phyloP scores from a whole-genome alignment of 2,888 invertebrate species.

The Coelopa pilipes region DNA sequence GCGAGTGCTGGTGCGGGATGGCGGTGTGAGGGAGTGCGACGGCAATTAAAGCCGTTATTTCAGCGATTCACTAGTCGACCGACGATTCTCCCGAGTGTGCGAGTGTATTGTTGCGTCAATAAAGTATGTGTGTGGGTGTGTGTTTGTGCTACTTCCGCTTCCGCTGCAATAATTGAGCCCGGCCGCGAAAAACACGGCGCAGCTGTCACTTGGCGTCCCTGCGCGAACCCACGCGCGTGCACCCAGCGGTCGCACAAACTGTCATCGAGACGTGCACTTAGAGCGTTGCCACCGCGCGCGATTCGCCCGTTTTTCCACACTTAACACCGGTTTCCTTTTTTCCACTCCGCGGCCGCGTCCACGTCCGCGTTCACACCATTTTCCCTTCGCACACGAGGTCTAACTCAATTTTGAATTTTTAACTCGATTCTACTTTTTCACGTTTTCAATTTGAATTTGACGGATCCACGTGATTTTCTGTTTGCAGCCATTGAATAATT shows the following conservation, averaged over 20 bases:
- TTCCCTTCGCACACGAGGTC: no score
- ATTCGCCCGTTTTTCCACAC: no score
- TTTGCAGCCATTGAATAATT: no score
- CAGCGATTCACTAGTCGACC: background rate
- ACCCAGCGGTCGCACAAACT: background rate
- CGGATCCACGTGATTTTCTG: no score
- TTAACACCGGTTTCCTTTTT: no score
- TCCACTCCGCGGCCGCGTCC: no score
- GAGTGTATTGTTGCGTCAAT: background rate
- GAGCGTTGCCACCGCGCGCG: no score
- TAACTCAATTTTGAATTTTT: no score
- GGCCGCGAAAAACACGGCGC: conserved; percentile 25
- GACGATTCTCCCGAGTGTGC: background rate
- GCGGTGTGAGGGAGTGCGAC: background rate
- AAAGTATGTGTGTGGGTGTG: conserved; percentile 1
- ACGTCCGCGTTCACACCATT: no score
- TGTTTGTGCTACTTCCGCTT: conserved; percentile 28
- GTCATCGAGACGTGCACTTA: no score
- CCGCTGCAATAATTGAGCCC: conserved; percentile 24
- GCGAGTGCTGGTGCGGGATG: background rate
- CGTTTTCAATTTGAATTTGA: no score
- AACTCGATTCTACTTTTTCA: no score
- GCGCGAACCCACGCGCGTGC: conserved; percentile 10
- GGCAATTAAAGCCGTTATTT: conserved; percentile 9
- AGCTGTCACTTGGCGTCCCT: conserved; percentile 32